phyloP scores from a whole-genome alignment of 2,888 invertebrate species.

The Nephrotoma appendiculata region DNA sequence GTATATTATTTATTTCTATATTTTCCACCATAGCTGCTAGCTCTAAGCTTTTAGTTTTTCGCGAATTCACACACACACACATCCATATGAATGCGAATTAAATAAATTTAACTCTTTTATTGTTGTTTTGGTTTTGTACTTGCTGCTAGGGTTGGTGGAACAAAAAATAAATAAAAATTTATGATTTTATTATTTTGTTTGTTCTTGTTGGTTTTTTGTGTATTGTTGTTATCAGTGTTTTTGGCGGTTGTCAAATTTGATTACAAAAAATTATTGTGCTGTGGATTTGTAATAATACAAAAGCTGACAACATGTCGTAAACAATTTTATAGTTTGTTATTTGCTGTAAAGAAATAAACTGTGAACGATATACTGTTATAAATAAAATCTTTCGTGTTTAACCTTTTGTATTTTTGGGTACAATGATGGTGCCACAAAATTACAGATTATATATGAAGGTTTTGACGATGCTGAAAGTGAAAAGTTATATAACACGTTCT shows the following conservation, averaged over 20 bases:
- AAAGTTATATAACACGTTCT: no score
- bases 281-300: not conserved
- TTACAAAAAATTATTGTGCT: not conserved
- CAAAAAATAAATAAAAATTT: not conserved
- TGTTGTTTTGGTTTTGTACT: not conserved
- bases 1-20: not conserved
- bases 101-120: not conserved
- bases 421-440: not conserved
- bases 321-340: not conserved
- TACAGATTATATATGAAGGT: no score
- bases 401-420: not conserved
- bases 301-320: not conserved
- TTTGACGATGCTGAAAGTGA: no score
- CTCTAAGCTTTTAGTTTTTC: not conserved
- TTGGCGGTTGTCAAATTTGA: not conserved
- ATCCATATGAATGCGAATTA: not conserved
- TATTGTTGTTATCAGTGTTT: not conserved
- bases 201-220: not conserved
- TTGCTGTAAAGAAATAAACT: not conserved
- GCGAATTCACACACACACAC: not conserved
- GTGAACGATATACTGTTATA: not conserved
- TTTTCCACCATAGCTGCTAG: not conserved
- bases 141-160: not conserved
- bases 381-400: not conserved
- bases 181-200: not conserved